phyloP scores from a whole-genome alignment of 2,888 invertebrate species.

The Mechanitis messenoides region DNA sequence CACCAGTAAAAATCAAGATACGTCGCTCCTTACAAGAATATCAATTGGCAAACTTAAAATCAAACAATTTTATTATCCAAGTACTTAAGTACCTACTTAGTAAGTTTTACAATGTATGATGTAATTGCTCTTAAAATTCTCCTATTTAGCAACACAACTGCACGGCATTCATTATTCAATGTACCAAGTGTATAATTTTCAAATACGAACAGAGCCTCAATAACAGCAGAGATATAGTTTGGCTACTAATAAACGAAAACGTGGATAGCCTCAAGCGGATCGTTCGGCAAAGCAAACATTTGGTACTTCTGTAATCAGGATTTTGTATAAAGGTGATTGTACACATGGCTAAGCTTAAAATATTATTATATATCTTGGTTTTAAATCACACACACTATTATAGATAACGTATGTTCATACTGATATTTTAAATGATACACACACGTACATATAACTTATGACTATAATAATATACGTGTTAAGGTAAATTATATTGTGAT shows the following conservation, averaged over 20 bases:
- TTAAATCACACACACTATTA: too few species aligned
- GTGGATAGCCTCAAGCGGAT: slow-evolving; percentile 19
- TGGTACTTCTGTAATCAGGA: slow-evolving; percentile 2
- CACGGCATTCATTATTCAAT: slow-evolving; percentile 8
- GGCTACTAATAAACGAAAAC: slow-evolving; percentile 18
- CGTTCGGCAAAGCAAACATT: slow-evolving; percentile 12
- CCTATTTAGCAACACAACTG: slow-evolving; percentile 1
- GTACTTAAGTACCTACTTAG: too few species aligned
- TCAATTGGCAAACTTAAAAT: too few species aligned
- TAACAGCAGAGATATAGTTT: slow-evolving; percentile 12
- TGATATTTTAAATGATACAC: too few species aligned
- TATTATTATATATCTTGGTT: too few species aligned
- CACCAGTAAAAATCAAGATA: too few species aligned
- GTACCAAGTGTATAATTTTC: slow-evolving; percentile 8
- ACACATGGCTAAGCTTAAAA: background rate
- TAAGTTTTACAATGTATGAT: too few species aligned
- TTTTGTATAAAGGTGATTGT: background rate
- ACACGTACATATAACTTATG: background rate
- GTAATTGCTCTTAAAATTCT: too few species aligned
- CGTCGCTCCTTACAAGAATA: too few species aligned
- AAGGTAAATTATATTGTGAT: background rate
- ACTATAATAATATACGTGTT: slow-evolving; percentile 2
- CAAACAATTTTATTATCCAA: too few species aligned
- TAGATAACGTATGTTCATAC: too few species aligned
- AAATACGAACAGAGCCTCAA: slow-evolving; percentile 15